Conservation (phyloP, 1,140 invertebrate species). For the Macrotrachela quadricornifera region DNA sequence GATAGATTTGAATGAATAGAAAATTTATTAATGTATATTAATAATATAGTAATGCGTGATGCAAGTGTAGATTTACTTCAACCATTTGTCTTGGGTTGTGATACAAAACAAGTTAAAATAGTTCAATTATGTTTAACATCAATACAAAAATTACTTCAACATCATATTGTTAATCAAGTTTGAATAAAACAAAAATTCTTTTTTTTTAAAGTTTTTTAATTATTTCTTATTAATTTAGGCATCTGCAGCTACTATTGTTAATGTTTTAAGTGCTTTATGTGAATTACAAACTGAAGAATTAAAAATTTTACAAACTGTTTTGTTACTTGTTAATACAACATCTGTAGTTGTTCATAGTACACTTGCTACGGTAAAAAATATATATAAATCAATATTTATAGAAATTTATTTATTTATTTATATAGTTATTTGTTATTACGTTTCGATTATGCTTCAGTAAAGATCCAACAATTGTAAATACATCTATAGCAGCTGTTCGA, state of each 20-base stretch:
- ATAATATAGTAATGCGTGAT: constrained; percentile 27
- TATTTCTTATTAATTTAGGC: background rate
- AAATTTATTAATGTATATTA: constrained; percentile 2
- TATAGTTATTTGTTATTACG: constrained; percentile 33
- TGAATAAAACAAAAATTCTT: too few relatives aligned
- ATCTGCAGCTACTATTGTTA: background rate
- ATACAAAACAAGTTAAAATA: constrained; percentile 86
- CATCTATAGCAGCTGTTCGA: constrained; percentile 80
- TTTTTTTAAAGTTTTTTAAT: too few relatives aligned
- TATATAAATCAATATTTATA: background rate
- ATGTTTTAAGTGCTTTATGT: too few relatives aligned
- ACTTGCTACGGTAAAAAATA: constrained; percentile 51
- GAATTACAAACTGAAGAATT: constrained; percentile 48
- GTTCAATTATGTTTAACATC: constrained; percentile 73
- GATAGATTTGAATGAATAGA: background rate
- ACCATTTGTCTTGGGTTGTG: constrained; percentile 89
- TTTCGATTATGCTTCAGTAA: constrained; percentile 81
- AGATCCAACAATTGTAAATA: constrained; percentile 77
- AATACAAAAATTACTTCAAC: constrained; percentile 44
- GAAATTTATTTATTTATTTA: background rate
- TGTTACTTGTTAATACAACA: constrained; percentile 74
- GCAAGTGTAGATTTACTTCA: constrained; percentile 56
- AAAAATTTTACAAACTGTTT: constrained; percentile 83
- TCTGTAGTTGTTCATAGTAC: constrained; percentile 73
- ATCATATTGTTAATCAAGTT: constrained; percentile 35